These are phyloP conservation scores for Mayetiola destructor DNA, from an alignment of 2,888 invertebrate genomes.

Conservation along the genomic window DNA sequence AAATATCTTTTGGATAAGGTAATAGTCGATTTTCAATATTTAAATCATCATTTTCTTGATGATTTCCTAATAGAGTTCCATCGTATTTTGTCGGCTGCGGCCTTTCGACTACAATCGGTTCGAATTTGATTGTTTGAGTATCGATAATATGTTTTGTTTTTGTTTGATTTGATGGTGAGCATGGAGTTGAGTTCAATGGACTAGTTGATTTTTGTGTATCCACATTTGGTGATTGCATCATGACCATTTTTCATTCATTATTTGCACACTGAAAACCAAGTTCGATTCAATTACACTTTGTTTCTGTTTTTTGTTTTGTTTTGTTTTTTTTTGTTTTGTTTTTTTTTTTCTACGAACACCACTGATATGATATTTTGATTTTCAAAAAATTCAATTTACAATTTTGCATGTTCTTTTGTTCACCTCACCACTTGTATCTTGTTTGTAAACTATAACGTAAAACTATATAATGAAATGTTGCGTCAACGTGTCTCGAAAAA, in stretches of 20 bases:
- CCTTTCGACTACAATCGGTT: constrained; percentile 18
- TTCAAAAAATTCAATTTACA: background rate
- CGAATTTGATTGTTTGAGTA: constrained; percentile 16
- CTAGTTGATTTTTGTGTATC: constrained; percentile 27
- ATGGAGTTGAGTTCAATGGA: constrained; percentile 31
- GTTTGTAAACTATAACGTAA: background rate
- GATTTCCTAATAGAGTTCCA: constrained; percentile 16
- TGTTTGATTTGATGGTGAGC: constrained; percentile 30
- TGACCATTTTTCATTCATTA: constrained; percentile 29
- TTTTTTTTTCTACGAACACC: background rate
- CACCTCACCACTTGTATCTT: background rate
- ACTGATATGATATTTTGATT: background rate
- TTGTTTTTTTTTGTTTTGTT: background rate
- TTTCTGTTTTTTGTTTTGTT: background rate
- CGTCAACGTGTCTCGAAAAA: too few species aligned
- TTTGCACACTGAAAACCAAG: background rate
- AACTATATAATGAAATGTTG: background rate
- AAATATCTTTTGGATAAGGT: constrained; percentile 13
- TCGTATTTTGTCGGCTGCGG: constrained; percentile 18
- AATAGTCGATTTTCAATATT: constrained; percentile 10
- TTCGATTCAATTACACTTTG: background rate
- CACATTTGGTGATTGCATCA: constrained; percentile 32
- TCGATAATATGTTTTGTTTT: constrained; percentile 1
- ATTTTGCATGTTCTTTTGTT: background rate
- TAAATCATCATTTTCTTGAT: constrained; percentile 11